These are phyloP conservation scores for Nasonia giraulti DNA, from an alignment of 1,140 invertebrate species.

Conservation along the genomic window DNA sequence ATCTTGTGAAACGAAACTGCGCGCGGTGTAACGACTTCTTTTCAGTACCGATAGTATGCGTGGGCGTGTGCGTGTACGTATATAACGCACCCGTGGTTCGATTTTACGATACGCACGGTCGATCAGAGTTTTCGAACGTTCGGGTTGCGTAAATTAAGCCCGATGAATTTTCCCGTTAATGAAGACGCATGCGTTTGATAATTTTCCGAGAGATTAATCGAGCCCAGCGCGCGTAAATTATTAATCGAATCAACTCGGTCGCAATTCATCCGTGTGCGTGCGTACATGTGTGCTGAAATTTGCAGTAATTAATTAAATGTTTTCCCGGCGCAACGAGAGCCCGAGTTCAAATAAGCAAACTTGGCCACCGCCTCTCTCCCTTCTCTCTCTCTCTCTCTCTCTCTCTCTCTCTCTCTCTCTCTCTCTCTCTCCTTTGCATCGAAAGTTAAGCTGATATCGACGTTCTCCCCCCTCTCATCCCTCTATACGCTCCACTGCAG, in stretches of 20 bases:
- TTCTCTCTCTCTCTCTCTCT: background rate
- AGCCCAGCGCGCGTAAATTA: background rate
- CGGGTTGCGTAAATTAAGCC: background rate
- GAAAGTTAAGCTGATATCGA: slow-evolving; percentile 36
- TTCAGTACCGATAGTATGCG: background rate
- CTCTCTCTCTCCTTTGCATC: slow-evolving; percentile 34
- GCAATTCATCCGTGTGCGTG: background rate
- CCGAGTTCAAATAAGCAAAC: background rate
- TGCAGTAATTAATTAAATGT: slow-evolving; percentile 25
- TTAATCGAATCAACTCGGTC: background rate
- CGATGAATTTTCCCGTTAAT: background rate
- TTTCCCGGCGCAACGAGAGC: background rate
- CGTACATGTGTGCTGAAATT: background rate
- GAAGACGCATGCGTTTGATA: background rate
- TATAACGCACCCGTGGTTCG: background rate
- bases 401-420: background rate
- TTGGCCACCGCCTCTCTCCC: background rate
- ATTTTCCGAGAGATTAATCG: background rate
- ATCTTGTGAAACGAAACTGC: slow-evolving; percentile 2
- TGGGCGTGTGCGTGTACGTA: background rate
- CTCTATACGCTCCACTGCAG: background rate
- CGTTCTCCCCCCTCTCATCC: background rate
- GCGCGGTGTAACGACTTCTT: background rate
- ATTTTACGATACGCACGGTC: too few relatives aligned
- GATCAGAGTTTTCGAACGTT: too few relatives aligned